Evolutionary conservation across 1,140 invertebrate genomes (phyloP).

Genomic region (Linepithema humile): DNA sequence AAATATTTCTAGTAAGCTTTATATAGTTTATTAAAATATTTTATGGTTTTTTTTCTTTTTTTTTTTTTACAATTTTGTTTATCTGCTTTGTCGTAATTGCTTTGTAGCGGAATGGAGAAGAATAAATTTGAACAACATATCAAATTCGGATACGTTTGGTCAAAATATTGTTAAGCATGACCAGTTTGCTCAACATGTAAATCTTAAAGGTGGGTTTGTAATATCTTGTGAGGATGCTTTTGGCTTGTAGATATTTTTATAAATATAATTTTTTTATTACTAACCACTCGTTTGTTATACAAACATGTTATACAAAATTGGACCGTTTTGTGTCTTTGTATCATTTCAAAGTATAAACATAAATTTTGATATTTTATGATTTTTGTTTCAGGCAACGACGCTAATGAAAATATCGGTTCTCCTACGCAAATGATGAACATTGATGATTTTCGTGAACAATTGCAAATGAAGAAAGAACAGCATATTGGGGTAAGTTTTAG

Average conservation of each 20-base stretch:
- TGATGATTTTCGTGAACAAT: slow-evolving; percentile 84
- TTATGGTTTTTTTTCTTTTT: slow-evolving; percentile 70
- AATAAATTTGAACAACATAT: slow-evolving; percentile 74
- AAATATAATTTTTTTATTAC: slow-evolving; percentile 10
- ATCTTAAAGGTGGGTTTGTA: slow-evolving; percentile 78
- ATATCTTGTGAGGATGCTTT: neutral
- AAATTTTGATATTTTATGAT: neutral
- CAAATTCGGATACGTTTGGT: slow-evolving; percentile 73
- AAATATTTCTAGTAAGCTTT: slow-evolving; percentile 31
- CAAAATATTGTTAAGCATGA: slow-evolving; percentile 68
- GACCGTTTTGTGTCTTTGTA: neutral
- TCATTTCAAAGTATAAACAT: neutral
- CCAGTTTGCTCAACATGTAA: slow-evolving; percentile 68
- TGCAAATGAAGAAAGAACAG: slow-evolving; percentile 80
- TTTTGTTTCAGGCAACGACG: slow-evolving; percentile 85
- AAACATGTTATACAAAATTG: too few species aligned
- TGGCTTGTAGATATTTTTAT: neutral
- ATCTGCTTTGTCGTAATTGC: slow-evolving; percentile 76
- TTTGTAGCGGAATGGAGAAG: slow-evolving; percentile 81
- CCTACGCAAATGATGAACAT: slow-evolving; percentile 84
- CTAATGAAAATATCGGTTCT: slow-evolving; percentile 90
- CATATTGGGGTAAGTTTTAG: slow-evolving; percentile 72
- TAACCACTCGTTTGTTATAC: slow-evolving; percentile 5
- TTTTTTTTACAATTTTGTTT: slow-evolving; percentile 75
- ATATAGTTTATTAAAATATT: slow-evolving; percentile 69